Conservation (phyloP, 2,113 vertebrate genomes). For the Odocoileus hemionus region DNA sequence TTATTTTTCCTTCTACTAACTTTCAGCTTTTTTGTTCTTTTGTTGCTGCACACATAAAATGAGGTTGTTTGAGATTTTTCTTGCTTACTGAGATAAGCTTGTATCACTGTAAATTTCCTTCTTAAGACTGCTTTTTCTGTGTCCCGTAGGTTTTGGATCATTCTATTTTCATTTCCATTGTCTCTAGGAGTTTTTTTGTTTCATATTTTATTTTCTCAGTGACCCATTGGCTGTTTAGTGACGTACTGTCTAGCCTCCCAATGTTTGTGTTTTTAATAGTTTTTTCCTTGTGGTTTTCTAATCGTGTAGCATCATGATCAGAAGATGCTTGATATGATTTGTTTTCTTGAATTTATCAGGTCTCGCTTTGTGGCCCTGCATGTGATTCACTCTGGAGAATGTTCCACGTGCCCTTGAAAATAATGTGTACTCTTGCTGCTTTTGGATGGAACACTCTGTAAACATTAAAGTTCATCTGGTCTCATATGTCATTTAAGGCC, state of each 20-base stretch:
- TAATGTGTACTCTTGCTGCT: neutral
- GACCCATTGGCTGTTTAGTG: neutral
- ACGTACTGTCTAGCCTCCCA: neutral
- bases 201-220: neutral
- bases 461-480: neutral
- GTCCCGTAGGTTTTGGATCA: neutral
- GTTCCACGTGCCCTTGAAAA: neutral
- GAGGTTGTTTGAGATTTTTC: neutral
- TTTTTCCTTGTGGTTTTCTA: neutral
- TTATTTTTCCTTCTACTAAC: neutral
- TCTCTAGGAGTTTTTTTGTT: neutral
- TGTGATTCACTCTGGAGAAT: neutral
- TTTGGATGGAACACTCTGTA: neutral
- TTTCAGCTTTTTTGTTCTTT: neutral
- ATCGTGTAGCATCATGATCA: neutral
- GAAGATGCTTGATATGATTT: neutral
- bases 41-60: neutral
- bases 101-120: neutral
- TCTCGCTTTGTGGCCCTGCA: neutral
- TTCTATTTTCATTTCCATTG: neutral
- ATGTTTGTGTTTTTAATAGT: neutral
- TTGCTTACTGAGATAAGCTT: neutral
- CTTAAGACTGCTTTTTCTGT: neutral
- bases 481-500: neutral
- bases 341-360: neutral